A percentile compares a stretch with the other conserved stretches of the same genome.
phyloP scores from a whole-genome alignment of 2,888 invertebrate genomes.

The Cantharis lateralis region DNA sequence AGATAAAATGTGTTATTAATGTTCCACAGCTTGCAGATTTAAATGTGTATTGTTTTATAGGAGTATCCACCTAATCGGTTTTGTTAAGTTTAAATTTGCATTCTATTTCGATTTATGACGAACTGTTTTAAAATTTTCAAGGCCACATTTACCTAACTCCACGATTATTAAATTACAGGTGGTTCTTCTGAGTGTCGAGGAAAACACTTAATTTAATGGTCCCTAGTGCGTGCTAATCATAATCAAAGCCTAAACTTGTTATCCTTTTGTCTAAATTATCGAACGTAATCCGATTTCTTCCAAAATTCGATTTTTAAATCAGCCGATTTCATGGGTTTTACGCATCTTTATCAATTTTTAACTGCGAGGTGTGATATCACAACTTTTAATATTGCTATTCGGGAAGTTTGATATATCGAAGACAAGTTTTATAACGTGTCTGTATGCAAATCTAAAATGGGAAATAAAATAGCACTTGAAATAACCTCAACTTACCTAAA shows the following conservation, averaged over 20 bases:
- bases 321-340: neutral
- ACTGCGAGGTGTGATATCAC: neutral
- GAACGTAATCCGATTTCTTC: constrained; percentile 14
- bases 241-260: constrained; percentile 12
- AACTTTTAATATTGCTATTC: neutral
- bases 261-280: constrained; percentile 12
- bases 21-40: neutral
- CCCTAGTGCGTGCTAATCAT: constrained; percentile 20
- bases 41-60: neutral
- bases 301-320: neutral
- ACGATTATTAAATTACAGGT: constrained; percentile 14
- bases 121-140: neutral
- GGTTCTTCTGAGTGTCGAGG: constrained; percentile 1
- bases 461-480: neutral
- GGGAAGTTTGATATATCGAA: neutral
- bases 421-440: neutral
- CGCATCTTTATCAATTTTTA: neutral
- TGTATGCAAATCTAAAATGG: neutral
- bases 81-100: neutral
- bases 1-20: neutral
- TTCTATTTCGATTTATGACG: neutral
- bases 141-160: constrained; percentile 4
- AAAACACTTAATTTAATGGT: constrained; percentile 22
- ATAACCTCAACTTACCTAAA: neutral
- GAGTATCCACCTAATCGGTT: neutral